These are phyloP conservation scores for Pseudomyrmex concolor DNA, from an alignment of 1,140 invertebrate species.

Conservation along the genomic window DNA sequence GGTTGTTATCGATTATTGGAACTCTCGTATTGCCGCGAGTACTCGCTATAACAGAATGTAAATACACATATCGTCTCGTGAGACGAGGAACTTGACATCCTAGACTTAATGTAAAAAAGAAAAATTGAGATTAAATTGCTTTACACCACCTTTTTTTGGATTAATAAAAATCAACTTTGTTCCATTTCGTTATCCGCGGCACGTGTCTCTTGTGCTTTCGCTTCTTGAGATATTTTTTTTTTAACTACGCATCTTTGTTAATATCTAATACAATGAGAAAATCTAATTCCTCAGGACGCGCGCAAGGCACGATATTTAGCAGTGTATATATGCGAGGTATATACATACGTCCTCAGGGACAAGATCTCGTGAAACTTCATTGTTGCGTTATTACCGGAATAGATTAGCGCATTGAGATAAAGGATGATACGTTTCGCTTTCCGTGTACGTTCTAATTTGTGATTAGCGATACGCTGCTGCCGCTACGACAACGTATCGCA, in stretches of 20 bases:
- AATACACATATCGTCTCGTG: conserved; percentile 13
- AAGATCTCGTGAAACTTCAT: conserved; percentile 35
- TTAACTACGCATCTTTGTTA: too few relatives aligned
- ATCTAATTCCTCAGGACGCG: too few relatives aligned
- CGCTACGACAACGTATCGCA: background rate
- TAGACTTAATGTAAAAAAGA: conserved; percentile 2
- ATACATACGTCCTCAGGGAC: conserved; percentile 4
- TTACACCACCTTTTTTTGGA: too few relatives aligned
- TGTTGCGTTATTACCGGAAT: conserved; percentile 16
- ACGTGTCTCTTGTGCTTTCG: too few relatives aligned
- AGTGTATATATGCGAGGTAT: too few relatives aligned
- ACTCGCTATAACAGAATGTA: conserved; percentile 30
- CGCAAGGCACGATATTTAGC: too few relatives aligned
- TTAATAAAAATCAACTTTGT: too few relatives aligned
- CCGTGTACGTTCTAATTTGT: conserved; percentile 34
- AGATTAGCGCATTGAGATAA: conserved; percentile 49
- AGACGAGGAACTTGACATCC: conserved; percentile 1
- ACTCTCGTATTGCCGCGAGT: conserved; percentile 26
- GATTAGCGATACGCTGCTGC: background rate
- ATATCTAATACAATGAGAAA: too few relatives aligned
- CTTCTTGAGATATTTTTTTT: too few relatives aligned
- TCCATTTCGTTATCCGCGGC: too few relatives aligned
- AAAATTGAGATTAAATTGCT: background rate
- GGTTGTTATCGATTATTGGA: conserved; percentile 58
- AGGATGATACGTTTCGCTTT: background rate